A percentile compares a stretch with the other conserved stretches of the same genome.
Evolutionary conservation across 2,888 invertebrate species (phyloP).

Genomic region (Nymphalis c-album): DNA sequence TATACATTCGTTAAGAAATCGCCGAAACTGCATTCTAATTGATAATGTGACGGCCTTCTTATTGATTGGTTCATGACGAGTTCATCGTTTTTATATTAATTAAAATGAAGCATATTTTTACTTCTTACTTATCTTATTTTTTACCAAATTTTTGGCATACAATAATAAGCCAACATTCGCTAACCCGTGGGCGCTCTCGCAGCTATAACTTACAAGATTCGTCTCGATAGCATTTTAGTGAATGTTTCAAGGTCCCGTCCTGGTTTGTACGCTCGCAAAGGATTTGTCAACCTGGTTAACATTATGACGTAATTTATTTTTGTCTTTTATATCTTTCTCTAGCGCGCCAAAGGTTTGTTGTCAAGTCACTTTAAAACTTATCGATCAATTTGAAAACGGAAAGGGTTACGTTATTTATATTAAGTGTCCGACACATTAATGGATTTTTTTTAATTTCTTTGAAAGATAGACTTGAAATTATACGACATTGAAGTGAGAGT

Average conservation of each 20-base stretch:
- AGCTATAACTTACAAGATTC: conserved; percentile 67
- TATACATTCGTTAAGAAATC: not conserved
- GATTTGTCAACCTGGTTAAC: conserved; percentile 76
- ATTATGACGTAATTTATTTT: conserved; percentile 67
- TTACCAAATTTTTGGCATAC: conserved; percentile 8
- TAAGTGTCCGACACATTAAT: not conserved
- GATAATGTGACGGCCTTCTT: not conserved
- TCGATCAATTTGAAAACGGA: not conserved
- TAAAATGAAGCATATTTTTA: too few relatives aligned
- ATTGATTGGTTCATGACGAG: too few relatives aligned
- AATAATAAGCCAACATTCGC: conserved; percentile 49
- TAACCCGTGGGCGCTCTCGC: conserved; percentile 67
- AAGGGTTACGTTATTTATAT: not conserved
- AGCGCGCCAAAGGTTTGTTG: conserved; percentile 24
- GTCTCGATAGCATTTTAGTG: conserved; percentile 74
- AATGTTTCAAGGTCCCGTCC: conserved; percentile 80
- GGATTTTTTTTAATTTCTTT: not conserved
- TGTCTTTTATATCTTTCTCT: conserved; percentile 47
- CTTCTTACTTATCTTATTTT: too few relatives aligned
- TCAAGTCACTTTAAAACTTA: conserved; percentile 14
- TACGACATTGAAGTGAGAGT: conserved; percentile 39
- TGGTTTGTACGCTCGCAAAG: conserved; percentile 71
- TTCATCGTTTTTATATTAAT: too few relatives aligned
- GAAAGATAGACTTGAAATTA: conserved; percentile 16
- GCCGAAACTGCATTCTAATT: not conserved